Base-by-base conservation (phyloP, 2,888 invertebrate genomes). In the Leptinotarsa haldemani region DNA sequence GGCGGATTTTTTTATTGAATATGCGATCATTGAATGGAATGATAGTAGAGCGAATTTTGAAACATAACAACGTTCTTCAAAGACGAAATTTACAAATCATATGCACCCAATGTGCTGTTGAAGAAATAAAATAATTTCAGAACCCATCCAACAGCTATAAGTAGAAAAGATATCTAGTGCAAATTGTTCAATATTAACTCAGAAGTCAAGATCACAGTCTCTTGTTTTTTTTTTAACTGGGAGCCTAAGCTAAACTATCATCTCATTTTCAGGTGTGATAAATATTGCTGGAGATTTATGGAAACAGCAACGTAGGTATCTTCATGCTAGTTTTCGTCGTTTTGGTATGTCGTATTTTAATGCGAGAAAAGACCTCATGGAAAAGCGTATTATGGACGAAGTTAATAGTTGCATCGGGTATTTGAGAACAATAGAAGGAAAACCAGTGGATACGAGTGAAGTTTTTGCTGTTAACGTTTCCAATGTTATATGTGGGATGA, bases 271-370 rank as follows among this genome's bases (percentile, higher is more conserved):
- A 97, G 97, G 97, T 81, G 93, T 97, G 82, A 92, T 97, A 84
- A 97, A 97, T 87, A 94, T 95, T 82, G 94, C 94, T 80, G 97
- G 97, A 76, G 92, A 93, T 80, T 89, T 97, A 82, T 97, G 97
- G 97, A 96, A 95, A 87, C 95, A 94, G 83, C 96, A 97, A 86
- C 90, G 97, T 74, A 91, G 93, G 79, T 97, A 97, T 88, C 89
- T 97, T 69, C 96, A 96, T 85, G 94, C 95, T 81, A 94, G 95
- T 81, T 90, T 97, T 2, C 91, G 96, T 22, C 92, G 93, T 81
- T 95, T 97, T 83, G 97, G 97, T 69, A 95, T 97, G 94, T 95
- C 95, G 73, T 94, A 94, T 86, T 91, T 94, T 88, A 94, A 94
- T 69, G 91, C 91, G 79, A 94, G 94, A 79, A 94, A 94, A 86